A percentile compares a stretch with the other conserved stretches of the same genome.
Conservation (phyloP, 2,888 invertebrate genomes). For the Anaspis maculata region DNA sequence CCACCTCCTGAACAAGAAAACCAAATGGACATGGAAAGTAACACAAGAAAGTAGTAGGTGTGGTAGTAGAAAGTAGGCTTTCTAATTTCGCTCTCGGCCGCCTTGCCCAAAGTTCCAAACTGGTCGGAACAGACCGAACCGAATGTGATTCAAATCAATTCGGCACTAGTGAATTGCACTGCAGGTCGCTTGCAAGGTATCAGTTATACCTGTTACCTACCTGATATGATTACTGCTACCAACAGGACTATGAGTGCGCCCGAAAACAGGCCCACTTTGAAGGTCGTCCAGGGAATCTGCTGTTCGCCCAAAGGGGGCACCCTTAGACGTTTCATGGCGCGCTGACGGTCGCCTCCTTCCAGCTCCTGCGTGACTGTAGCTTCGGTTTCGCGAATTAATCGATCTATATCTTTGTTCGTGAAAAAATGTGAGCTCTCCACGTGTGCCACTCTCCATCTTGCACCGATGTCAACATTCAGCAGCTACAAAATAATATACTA, state of each 20-base stretch:
- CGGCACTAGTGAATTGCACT: no score
- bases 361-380: constrained; percentile 58
- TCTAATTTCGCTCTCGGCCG: no score
- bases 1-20: no score
- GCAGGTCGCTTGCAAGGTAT: no score
- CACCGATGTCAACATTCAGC: constrained; percentile 51
- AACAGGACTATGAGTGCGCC: constrained; percentile 75
- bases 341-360: constrained; percentile 72
- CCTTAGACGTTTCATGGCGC: constrained; percentile 78
- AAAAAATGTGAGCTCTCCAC: constrained; percentile 78
- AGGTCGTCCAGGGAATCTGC: constrained; percentile 74
- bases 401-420: constrained; percentile 76
- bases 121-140: no score
- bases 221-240: constrained; percentile 62
- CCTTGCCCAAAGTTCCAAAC: no score
- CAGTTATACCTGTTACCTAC: background rate
- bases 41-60: no score
- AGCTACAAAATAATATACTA: constrained; percentile 40
- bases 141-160: no score
- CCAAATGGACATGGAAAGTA: no score
- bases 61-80: no score
- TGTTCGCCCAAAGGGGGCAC: constrained; percentile 82
- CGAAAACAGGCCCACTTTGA: constrained; percentile 75
- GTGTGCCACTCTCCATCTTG: constrained; percentile 67
- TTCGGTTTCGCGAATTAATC: constrained; percentile 75